A percentile compares a stretch with the other conserved stretches of the same genome.
Conservation (phyloP, 2,113 vertebrate species). For the Silurus meridionalis region DNA sequence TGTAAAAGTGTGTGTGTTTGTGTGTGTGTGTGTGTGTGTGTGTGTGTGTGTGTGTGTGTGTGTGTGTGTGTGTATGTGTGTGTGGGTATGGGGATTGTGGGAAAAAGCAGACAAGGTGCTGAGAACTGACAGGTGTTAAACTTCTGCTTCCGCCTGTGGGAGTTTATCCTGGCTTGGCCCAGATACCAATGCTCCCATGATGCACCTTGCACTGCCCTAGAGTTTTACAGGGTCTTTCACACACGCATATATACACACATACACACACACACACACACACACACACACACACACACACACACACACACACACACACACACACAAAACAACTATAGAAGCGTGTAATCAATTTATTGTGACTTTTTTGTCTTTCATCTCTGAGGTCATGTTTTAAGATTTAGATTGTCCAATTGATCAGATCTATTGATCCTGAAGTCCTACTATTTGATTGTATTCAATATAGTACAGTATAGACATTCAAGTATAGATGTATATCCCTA, state of each 20-base stretch:
- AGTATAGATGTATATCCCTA: background rate
- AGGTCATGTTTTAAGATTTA: background rate
- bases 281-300: background rate
- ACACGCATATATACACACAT: no score
- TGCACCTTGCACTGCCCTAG: background rate
- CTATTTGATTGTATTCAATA: no score
- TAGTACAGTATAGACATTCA: background rate
- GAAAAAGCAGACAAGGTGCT: conserved; percentile 14
- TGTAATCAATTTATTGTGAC: background rate
- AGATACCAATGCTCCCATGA: conserved; percentile 28
- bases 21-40: conserved; percentile 10
- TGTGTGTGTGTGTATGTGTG: conserved; percentile 19
- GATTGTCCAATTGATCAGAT: background rate
- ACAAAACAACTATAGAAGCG: background rate
- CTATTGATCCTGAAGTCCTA: background rate
- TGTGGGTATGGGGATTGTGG: conserved; percentile 29
- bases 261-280: background rate
- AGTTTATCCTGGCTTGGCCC: conserved; percentile 53
- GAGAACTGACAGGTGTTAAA: conserved; percentile 45
- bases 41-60: conserved; percentile 29
- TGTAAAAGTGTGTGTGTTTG: background rate
- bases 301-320: background rate
- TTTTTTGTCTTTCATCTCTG: background rate
- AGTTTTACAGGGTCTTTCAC: background rate
- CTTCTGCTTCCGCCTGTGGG: conserved; percentile 29